Evolutionary conservation across 2,113 vertebrate species (phyloP).

Genomic region (Pygoscelis adeliae): DNA sequence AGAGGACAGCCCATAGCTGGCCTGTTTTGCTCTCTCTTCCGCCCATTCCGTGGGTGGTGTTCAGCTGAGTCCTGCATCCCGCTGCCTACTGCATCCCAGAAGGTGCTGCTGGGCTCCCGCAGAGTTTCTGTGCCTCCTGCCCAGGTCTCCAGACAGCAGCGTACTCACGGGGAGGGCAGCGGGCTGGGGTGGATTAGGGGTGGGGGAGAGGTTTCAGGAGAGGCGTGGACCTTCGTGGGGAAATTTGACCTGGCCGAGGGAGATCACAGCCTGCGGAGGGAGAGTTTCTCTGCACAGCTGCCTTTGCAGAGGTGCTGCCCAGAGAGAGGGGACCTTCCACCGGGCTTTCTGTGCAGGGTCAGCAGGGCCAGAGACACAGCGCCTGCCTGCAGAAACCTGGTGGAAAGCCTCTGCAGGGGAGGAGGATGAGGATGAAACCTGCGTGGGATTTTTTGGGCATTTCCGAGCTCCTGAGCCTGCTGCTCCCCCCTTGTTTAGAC

Average conservation of each 20-base stretch:
- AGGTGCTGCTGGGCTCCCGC: background rate
- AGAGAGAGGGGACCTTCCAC: background rate
- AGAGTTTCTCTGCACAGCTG: accelerated
- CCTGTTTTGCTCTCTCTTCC: background rate
- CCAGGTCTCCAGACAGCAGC: background rate
- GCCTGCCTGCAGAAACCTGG: accelerated
- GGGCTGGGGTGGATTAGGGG: background rate
- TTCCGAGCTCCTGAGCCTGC: background rate
- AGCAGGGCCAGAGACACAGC: background rate
- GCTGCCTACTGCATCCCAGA: background rate
- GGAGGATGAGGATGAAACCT: background rate
- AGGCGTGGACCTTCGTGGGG: accelerated
- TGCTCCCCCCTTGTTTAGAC: background rate
- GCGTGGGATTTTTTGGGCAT: background rate
- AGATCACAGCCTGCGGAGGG: background rate
- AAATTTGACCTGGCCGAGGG: background rate
- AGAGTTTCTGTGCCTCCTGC: background rate
- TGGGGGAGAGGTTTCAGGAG: background rate
- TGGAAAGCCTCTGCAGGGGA: background rate
- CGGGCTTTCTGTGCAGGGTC: background rate
- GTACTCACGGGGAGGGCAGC: accelerated
- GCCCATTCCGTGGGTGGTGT: background rate
- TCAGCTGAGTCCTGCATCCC: background rate
- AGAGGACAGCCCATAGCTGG: accelerated
- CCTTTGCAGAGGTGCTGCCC: background rate